Conservation (phyloP, 1,140 invertebrate genomes). For the Pogonomyrmex barbatus region DNA sequence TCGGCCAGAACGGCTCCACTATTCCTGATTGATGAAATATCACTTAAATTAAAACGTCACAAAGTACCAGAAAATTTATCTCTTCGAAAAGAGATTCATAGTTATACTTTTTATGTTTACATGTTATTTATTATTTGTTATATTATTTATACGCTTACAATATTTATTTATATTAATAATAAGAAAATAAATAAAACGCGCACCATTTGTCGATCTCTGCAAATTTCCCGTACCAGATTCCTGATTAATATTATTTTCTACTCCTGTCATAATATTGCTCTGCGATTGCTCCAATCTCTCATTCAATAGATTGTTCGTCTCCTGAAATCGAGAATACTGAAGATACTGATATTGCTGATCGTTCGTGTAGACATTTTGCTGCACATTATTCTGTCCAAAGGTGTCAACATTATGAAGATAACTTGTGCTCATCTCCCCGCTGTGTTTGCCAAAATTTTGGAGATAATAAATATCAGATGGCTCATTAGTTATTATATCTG, state of each 20-base stretch:
- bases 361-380: constrained; percentile 47
- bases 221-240: constrained; percentile 42
- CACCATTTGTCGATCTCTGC: constrained; percentile 60
- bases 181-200: constrained; percentile 32
- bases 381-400: constrained; percentile 24
- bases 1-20: constrained; percentile 75
- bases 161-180: not conserved
- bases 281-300: constrained; percentile 26
- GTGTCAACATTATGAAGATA: constrained; percentile 59
- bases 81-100: not conserved
- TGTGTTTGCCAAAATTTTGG: constrained; percentile 66
- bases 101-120: constrained; percentile 5
- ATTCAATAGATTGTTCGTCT: constrained; percentile 25
- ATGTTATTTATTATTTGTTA: not conserved
- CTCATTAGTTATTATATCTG: constrained; percentile 50
- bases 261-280: constrained; percentile 13
- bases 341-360: constrained; percentile 65
- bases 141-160: not conserved
- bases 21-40: constrained; percentile 68
- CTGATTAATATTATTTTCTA: constrained; percentile 51
- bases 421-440: constrained; percentile 30
- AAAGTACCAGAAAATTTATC: not conserved
- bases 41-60: constrained; percentile 27
- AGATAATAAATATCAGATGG: constrained; percentile 64
- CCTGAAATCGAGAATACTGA: constrained; percentile 33